A percentile compares a stretch with the other conserved stretches of the same genome.
Evolutionary conservation across 92 coral and sea anemone genomes (phyloP).

Genomic region (Zoanthus sociatus): DNA sequence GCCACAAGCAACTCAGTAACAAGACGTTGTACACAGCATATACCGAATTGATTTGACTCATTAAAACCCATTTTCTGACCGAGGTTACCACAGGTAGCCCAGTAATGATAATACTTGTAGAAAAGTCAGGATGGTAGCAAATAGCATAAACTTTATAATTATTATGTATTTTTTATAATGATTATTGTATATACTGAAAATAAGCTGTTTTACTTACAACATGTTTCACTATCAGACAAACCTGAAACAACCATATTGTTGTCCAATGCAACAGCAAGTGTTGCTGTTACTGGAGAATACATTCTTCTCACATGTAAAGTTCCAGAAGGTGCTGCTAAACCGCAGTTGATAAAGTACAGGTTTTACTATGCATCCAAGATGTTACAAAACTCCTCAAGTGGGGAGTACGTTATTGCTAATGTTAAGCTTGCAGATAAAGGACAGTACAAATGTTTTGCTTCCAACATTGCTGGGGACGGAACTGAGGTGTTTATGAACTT

Average conservation of each 20-base stretch:
- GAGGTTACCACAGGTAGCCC: too few relatives aligned
- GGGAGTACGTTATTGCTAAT: conserved; percentile 5
- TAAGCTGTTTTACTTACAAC: not conserved
- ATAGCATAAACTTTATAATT: too few relatives aligned
- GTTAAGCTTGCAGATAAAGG: not conserved
- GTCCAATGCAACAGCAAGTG: conserved; percentile 6
- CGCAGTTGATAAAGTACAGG: not conserved
- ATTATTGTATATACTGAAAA: too few relatives aligned
- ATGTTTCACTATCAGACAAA: not conserved
- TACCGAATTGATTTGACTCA: too few relatives aligned
- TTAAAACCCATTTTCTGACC: too few relatives aligned
- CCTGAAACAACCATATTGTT: not conserved
- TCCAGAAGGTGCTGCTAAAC: conserved; percentile 21
- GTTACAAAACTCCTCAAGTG: conserved; percentile 18
- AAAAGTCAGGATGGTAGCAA: too few relatives aligned
- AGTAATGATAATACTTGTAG: too few relatives aligned
- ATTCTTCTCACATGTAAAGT: conserved; percentile 5
- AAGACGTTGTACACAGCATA: too few relatives aligned
- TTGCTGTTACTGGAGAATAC: not conserved
- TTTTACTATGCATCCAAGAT: conserved; percentile 4
- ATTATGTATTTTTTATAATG: too few relatives aligned
- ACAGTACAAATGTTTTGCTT: conserved; percentile 4
- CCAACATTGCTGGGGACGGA: conserved; percentile 9
- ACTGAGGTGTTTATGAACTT: not conserved
- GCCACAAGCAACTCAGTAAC: too few relatives aligned